These are phyloP conservation scores for Anaspis maculata DNA, from an alignment of 2,888 invertebrate genomes.

Conservation along the genomic window DNA sequence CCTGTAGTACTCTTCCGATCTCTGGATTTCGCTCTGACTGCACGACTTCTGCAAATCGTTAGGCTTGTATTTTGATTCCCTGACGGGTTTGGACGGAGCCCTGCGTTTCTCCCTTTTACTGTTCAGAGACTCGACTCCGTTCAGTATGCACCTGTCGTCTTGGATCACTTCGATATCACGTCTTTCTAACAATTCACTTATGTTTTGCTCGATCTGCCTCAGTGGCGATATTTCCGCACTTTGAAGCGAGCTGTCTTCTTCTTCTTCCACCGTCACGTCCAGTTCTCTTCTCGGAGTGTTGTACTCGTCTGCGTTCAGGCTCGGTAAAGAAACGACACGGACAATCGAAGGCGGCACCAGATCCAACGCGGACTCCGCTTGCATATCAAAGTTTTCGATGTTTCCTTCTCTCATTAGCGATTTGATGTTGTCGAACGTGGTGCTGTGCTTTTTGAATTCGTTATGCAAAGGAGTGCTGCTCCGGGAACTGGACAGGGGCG, in stretches of 20 bases:
- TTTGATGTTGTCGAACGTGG: constrained; percentile 70
- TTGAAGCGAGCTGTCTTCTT: constrained; percentile 55
- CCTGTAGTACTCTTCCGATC: constrained; percentile 39
- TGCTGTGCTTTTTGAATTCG: constrained; percentile 64
- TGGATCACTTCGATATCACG: constrained; percentile 37
- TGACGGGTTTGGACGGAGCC: constrained; percentile 28
- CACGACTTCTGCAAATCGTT: constrained; percentile 55
- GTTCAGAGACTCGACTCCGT: constrained; percentile 41
- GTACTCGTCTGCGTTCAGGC: constrained; percentile 51
- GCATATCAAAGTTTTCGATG: constrained; percentile 48
- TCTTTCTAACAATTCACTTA: constrained; percentile 56
- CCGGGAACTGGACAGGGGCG: constrained; percentile 36
- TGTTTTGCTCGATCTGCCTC: constrained; percentile 64
- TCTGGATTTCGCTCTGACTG: constrained; percentile 53
- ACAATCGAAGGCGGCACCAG: constrained; percentile 53
- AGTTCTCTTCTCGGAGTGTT: constrained; percentile 53
- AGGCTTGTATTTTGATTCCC: constrained; percentile 35
- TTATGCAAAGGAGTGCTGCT: constrained; percentile 47
- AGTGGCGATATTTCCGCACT: constrained; percentile 59
- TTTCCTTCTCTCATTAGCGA: constrained; percentile 64
- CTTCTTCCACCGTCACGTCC: constrained; percentile 64
- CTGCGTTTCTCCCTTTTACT: constrained; percentile 41
- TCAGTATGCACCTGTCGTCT: constrained; percentile 35
- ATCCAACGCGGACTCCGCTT: constrained; percentile 54
- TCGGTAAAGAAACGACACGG: constrained; percentile 60